phyloP scores from a whole-genome alignment of 2,797 vertebrate genomes.

The Poeciliopsis gracilis region DNA sequence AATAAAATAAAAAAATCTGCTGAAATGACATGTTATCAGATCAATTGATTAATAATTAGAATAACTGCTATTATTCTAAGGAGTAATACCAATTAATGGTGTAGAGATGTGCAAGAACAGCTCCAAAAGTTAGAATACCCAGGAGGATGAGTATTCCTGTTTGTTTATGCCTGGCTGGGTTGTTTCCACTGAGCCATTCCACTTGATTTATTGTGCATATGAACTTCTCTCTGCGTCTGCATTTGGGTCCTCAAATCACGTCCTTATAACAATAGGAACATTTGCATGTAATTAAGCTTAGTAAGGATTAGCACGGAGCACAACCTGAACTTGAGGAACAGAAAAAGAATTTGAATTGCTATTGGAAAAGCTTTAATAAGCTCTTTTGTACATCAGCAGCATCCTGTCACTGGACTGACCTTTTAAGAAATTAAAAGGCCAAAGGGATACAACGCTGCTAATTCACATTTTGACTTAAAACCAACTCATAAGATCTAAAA shows the following conservation, averaged over 20 bases:
- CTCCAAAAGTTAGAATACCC: neutral
- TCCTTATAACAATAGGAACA: neutral
- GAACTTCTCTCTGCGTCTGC: neutral
- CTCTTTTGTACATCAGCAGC: neutral
- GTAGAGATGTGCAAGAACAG: neutral
- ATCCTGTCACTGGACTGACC: neutral
- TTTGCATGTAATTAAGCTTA: conserved; percentile 6
- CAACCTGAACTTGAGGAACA: neutral
- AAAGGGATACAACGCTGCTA: neutral
- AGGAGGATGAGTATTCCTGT: neutral
- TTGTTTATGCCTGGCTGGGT: neutral
- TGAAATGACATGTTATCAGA: too few species aligned
- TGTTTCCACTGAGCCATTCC: neutral
- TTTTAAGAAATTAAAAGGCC: neutral
- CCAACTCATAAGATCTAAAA: neutral
- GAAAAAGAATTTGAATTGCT: neutral
- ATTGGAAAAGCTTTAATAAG: neutral
- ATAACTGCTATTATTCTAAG: too few species aligned
- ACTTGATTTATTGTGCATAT: neutral
- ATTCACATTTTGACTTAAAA: neutral
- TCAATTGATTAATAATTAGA: too few species aligned
- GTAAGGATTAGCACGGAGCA: neutral
- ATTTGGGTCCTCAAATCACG: neutral
- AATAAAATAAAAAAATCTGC: too few species aligned
- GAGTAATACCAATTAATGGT: too few species aligned